Percentiles rank a stretch among this genome's conserved stretches.
These are phyloP conservation scores for Pleuronectes platessa DNA, from an alignment of 2,113 vertebrate genomes.

Conservation along the genomic window DNA sequence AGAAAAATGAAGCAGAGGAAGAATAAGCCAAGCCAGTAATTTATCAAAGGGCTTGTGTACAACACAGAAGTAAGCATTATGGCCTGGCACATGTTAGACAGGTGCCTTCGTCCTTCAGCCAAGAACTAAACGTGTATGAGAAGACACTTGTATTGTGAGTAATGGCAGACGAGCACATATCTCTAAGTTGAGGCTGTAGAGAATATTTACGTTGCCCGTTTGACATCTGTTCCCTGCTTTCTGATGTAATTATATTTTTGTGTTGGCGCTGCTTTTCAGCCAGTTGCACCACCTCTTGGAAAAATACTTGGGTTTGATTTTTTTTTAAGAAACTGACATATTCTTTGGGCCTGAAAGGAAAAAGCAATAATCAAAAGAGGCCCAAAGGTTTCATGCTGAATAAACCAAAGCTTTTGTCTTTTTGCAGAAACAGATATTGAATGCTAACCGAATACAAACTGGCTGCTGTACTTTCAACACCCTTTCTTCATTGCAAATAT, in stretches of 20 bases:
- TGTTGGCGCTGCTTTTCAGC: slow-evolving; percentile 7
- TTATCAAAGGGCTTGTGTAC: slow-evolving; percentile 22
- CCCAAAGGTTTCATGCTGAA: slow-evolving; percentile 19
- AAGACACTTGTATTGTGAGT: slow-evolving; percentile 27
- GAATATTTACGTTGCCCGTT: slow-evolving; percentile 34
- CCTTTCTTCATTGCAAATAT: slow-evolving; percentile 12
- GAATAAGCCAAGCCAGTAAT: slow-evolving; percentile 12
- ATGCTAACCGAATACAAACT: slow-evolving; percentile 1
- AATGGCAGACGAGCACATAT: slow-evolving; percentile 25
- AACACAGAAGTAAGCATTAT: slow-evolving; percentile 17
- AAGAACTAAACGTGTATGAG: slow-evolving; percentile 38
- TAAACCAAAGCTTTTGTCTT: slow-evolving; percentile 20
- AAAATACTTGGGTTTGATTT: slow-evolving; percentile 21
- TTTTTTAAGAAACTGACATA: slow-evolving; percentile 14
- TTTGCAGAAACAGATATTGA: slow-evolving; percentile 5
- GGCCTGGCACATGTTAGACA: slow-evolving; percentile 17
- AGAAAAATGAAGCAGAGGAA: slow-evolving; percentile 6
- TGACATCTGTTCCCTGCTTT: slow-evolving; percentile 27
- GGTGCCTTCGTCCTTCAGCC: slow-evolving; percentile 4
- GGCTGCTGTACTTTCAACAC: slow-evolving; percentile 3
- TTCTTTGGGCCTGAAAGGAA: slow-evolving; percentile 13
- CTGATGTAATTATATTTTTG: slow-evolving; percentile 15
- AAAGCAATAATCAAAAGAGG: slow-evolving; percentile 24
- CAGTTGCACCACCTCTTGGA: slow-evolving; percentile 11
- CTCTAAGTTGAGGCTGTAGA: slow-evolving; percentile 15